Evolutionary conservation across 2,113 vertebrate genomes (phyloP).

Genomic region (Thunnus maccoyii): DNA sequence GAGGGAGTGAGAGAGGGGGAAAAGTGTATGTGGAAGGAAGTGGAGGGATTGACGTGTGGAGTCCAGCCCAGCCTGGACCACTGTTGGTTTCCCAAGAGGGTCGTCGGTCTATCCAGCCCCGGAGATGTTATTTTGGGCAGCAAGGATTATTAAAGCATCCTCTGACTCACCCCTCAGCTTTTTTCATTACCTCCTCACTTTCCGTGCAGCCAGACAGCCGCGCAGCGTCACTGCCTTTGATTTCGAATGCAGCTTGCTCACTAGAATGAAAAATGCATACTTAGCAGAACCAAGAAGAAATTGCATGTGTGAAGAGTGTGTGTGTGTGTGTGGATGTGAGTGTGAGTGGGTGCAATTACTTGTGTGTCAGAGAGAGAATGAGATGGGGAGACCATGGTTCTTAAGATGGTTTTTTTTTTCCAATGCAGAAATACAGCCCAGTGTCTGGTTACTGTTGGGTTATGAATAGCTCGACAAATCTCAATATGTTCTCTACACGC

Average conservation of each 20-base stretch:
- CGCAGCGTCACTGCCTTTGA: constrained; percentile 73
- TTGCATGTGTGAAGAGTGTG: constrained; percentile 17
- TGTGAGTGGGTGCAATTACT: constrained; percentile 22
- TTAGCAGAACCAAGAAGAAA: constrained; percentile 77
- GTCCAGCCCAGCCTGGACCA: constrained; percentile 31
- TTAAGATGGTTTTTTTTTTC: constrained; percentile 32
- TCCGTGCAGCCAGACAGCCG: constrained; percentile 70
- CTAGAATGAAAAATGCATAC: constrained; percentile 82
- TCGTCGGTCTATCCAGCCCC: constrained; percentile 32
- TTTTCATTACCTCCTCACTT: constrained; percentile 77
- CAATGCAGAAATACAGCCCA: constrained; percentile 45
- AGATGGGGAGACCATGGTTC: constrained; percentile 29
- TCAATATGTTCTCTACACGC: constrained; percentile 31
- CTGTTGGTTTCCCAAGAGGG: constrained; percentile 49
- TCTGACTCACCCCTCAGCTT: constrained; percentile 75
- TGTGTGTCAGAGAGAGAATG: constrained; percentile 34
- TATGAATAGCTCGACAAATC: constrained; percentile 54
- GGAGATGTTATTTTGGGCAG: constrained; percentile 75
- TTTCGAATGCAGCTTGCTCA: constrained; percentile 77
- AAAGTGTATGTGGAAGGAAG: neutral
- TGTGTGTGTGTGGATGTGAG: neutral
- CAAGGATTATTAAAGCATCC: constrained; percentile 77
- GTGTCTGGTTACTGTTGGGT: constrained; percentile 32
- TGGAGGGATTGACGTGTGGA: neutral
- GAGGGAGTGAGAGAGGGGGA: neutral